Conservation (phyloP, 2,888 invertebrate genomes). For the Euplexia lucipara region DNA sequence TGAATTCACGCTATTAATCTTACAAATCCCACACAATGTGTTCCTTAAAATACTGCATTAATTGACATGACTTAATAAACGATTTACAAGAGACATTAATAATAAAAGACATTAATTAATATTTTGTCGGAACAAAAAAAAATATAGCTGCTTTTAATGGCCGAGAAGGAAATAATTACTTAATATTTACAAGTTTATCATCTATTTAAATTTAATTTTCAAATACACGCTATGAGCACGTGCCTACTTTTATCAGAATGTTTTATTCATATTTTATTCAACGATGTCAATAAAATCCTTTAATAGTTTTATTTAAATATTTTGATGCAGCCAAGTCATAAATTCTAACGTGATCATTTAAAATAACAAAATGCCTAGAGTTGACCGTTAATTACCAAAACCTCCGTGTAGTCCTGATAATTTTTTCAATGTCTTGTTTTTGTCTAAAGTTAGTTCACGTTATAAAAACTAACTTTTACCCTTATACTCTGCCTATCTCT, state of each 20-base stretch:
- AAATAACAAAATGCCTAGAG: no score
- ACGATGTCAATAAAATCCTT: constrained; percentile 20
- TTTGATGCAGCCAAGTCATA: neutral
- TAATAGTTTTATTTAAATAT: constrained; percentile 21
- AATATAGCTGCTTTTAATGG: neutral
- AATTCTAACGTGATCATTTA: neutral
- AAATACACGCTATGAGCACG: constrained; percentile 1
- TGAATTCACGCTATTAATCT: neutral
- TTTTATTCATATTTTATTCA: constrained; percentile 25
- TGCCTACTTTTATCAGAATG: neutral
- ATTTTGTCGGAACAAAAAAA: constrained; percentile 5
- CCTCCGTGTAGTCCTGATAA: no score
- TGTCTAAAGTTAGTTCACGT: no score
- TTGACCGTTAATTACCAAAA: no score
- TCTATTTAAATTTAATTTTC: constrained; percentile 13
- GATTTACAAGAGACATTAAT: constrained; percentile 14
- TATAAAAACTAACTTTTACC: no score
- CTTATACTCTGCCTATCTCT: no score
- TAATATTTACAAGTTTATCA: constrained; percentile 5
- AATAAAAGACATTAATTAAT: constrained; percentile 20
- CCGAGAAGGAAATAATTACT: neutral
- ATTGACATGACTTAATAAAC: neutral
- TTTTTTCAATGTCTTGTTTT: no score
- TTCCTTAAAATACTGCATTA: neutral
- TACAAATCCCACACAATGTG: neutral